A percentile compares a stretch with the other conserved stretches of the same genome.
phyloP scores from a whole-genome alignment of 1,140 invertebrate species.

The Caenorhabditis tropicalis region DNA sequence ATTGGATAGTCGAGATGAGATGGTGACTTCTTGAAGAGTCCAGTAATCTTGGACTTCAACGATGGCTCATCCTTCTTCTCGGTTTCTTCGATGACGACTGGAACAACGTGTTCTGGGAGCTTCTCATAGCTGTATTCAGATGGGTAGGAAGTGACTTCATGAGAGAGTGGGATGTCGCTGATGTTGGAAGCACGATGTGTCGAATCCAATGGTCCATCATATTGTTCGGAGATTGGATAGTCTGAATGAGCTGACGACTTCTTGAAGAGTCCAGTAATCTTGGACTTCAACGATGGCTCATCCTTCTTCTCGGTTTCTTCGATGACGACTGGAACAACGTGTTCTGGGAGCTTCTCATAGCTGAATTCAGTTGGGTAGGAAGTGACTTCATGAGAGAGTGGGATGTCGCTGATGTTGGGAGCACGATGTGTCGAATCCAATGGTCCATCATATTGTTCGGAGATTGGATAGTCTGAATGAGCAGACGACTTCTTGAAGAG shows the following conservation, averaged over 20 bases:
- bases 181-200: not conserved
- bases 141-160: not conserved
- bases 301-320: conserved; percentile 11
- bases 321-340: not conserved
- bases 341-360: not conserved
- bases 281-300: not conserved
- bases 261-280: not conserved
- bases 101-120: not conserved
- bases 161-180: not conserved
- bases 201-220: not conserved
- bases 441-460: not conserved
- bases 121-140: not conserved
- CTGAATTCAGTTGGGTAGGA: not conserved
- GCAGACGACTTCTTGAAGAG: not conserved
- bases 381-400: not conserved
- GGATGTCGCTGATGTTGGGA: not conserved
- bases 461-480: not conserved
- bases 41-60: not conserved
- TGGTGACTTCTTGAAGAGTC: conserved; percentile 36
- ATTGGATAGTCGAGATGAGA: conserved; percentile 43
- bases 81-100: not conserved
- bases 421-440: not conserved
- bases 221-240: not conserved
- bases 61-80: not conserved
- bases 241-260: not conserved